Conservation (phyloP, 1,140 invertebrate species). For the Paralvinella palmiformis region DNA sequence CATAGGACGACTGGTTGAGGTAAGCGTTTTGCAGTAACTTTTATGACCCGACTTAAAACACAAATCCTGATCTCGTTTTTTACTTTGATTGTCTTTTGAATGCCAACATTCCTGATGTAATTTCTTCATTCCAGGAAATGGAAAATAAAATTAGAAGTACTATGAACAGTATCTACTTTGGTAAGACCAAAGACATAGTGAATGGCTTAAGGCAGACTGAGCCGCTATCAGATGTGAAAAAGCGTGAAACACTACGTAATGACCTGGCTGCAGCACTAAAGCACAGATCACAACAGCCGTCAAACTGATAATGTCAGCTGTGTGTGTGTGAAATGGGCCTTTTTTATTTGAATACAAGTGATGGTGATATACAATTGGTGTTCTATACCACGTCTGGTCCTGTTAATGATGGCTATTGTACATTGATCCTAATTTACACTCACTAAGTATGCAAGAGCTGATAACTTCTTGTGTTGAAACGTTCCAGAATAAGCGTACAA, state of each 20-base stretch:
- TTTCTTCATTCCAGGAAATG: slow-evolving; percentile 87
- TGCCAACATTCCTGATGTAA: neutral
- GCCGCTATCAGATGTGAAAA: slow-evolving; percentile 73
- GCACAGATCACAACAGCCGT: slow-evolving; percentile 19
- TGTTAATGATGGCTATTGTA: no score
- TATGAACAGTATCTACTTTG: slow-evolving; percentile 98
- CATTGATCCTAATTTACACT: no score
- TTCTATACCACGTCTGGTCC: no score
- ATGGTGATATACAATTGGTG: no score
- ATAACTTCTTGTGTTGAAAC: no score
- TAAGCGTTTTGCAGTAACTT: slow-evolving; percentile 28
- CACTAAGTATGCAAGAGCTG: no score
- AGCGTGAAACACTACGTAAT: slow-evolving; percentile 75
- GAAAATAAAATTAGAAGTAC: slow-evolving; percentile 99
- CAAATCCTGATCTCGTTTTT: neutral
- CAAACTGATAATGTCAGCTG: no score
- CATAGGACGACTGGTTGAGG: slow-evolving; percentile 72
- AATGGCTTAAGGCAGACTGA: slow-evolving; percentile 89
- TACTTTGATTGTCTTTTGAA: neutral
- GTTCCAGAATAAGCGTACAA: no score
- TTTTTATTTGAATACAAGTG: no score
- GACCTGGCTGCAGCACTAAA: slow-evolving; percentile 64
- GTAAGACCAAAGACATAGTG: slow-evolving; percentile 98
- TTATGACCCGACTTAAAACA: neutral
- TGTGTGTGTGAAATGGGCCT: no score